Evolutionary conservation across 1,140 invertebrate species (phyloP).

Genomic region (Drosophila takahashii): DNA sequence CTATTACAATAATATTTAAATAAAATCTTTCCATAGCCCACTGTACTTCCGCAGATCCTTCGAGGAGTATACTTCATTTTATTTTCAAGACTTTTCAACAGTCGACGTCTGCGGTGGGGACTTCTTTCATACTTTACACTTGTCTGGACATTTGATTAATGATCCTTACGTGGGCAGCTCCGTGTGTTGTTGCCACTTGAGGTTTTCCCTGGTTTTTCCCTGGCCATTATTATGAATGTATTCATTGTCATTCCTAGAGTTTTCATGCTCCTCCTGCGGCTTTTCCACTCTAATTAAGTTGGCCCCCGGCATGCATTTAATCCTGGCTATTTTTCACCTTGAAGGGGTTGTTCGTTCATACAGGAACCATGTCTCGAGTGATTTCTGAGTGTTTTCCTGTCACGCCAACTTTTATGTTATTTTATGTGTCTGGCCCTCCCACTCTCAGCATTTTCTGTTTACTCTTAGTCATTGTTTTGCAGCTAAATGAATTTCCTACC

Average conservation of each 20-base stretch:
- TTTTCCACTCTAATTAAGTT: slow-evolving; percentile 47
- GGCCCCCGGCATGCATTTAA: slow-evolving; percentile 26
- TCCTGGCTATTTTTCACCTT: slow-evolving; percentile 37
- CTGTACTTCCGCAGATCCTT: slow-evolving; percentile 32
- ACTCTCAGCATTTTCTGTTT: slow-evolving; percentile 6
- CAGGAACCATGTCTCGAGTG: slow-evolving; percentile 48
- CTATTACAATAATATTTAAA: not conserved
- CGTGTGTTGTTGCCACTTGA: slow-evolving; percentile 37
- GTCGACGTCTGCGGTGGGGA: slow-evolving; percentile 1
- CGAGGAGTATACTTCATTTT: slow-evolving; percentile 43
- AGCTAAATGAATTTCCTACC: slow-evolving; percentile 28
- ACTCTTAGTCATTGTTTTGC: slow-evolving; percentile 39
- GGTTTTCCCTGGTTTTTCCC: slow-evolving; percentile 51
- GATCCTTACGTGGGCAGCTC: slow-evolving; percentile 67
- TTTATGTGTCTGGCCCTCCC: slow-evolving; percentile 41
- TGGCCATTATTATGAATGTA: slow-evolving; percentile 63
- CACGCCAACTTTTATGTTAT: slow-evolving; percentile 48
- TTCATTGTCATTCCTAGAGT: slow-evolving; percentile 59
- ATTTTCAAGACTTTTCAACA: slow-evolving; percentile 45
- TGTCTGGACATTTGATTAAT: slow-evolving; percentile 83
- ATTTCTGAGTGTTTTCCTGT: slow-evolving; percentile 53
- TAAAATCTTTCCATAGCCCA: not conserved
- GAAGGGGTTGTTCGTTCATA: slow-evolving; percentile 22
- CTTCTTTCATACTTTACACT: slow-evolving; percentile 73
- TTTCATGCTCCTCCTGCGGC: slow-evolving; percentile 14